phyloP scores from a whole-genome alignment of 2,888 invertebrate genomes.

The Apocheima hispidaria region DNA sequence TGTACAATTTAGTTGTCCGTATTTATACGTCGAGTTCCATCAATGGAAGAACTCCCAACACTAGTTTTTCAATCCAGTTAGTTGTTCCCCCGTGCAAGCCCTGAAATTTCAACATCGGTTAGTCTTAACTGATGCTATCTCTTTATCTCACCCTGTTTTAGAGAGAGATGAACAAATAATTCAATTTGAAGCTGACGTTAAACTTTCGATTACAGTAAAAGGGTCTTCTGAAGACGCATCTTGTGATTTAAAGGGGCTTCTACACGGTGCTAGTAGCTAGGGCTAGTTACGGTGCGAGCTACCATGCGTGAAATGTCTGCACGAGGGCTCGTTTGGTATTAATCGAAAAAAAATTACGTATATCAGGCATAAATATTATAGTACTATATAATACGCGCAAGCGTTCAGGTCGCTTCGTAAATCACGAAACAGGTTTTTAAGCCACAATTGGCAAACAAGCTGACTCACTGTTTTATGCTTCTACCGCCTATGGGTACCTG shows the following conservation, averaged over 20 bases:
- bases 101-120: slow-evolving; percentile 55
- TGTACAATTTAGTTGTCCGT: not conserved
- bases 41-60: slow-evolving; percentile 16
- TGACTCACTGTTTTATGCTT: no score
- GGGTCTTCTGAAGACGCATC: slow-evolving; percentile 50
- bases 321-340: no score
- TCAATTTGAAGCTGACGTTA: slow-evolving; percentile 40
- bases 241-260: slow-evolving; percentile 48
- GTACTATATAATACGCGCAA: no score
- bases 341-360: no score
- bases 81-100: slow-evolving; percentile 51
- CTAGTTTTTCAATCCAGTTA: slow-evolving; percentile 60
- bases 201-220: slow-evolving; percentile 45
- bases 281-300: no score
- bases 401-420: no score
- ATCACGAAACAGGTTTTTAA: no score
- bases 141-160: slow-evolving; percentile 42
- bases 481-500: no score
- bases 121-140: slow-evolving; percentile 52
- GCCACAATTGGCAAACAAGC: no score
- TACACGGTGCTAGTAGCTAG: not conserved
- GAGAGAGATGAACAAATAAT: slow-evolving; percentile 42
- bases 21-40: not conserved
- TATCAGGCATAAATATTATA: no score
- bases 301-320: no score